Evolutionary conservation across 2,113 vertebrate genomes (phyloP).

Genomic region (Isurus oxyrinchus): DNA sequence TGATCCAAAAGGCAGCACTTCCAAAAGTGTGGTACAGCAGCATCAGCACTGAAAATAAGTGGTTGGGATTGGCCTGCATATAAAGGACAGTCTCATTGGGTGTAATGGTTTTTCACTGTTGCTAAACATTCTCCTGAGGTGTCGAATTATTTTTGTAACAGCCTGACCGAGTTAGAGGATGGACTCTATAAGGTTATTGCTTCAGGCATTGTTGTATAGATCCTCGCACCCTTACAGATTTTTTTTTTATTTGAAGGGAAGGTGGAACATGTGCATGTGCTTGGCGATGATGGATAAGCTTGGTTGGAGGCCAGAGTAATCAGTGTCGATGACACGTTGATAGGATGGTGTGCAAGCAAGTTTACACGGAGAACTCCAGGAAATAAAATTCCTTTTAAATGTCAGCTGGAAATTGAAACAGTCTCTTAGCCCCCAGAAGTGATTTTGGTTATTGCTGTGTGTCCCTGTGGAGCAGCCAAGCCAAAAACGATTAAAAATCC

Average conservation of each 20-base stretch:
- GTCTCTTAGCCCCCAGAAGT: not conserved
- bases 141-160: not conserved
- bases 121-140: not conserved
- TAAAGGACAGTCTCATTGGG: not conserved
- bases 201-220: not conserved
- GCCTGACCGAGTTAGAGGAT: not conserved
- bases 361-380: not conserved
- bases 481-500: not conserved
- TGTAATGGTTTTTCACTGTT: not conserved
- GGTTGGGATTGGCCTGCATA: not conserved
- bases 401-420: not conserved
- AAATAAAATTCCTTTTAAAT: not conserved
- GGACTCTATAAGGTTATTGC: not conserved
- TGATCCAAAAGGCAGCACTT: not conserved
- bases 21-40: not conserved
- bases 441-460: not conserved
- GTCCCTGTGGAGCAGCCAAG: not conserved
- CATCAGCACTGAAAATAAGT: not conserved
- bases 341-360: not conserved
- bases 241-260: not conserved
- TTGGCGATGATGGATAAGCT: not conserved
- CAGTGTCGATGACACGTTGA: not conserved
- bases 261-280: not conserved
- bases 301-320: not conserved
- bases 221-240: not conserved